Base-by-base conservation (phyloP, 2,797 vertebrate species). In the Agapornis canus region DNA sequence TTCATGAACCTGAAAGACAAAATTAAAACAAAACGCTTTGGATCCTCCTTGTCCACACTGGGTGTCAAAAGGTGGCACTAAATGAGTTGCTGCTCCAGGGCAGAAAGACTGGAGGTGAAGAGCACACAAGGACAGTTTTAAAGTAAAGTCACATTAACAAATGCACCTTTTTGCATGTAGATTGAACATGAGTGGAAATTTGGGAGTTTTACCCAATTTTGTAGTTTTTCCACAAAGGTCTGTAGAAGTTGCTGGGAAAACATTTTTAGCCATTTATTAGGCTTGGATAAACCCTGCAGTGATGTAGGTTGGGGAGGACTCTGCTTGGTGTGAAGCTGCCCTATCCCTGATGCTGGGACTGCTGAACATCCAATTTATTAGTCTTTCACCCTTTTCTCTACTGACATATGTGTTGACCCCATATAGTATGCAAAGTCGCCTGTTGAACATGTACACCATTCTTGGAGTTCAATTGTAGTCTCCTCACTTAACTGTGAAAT, bases 1-100 rank as follows among this genome's bases (percentile, higher is more conserved):
- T 60, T 14, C 21, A 13, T 4, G 1, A 71, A 32, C 21, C 19
- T 82, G 45, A 72, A 80, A 52, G n/a, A 27, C 9, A 27, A 6
- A 9, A 31, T 8, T 32, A 31, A 51, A 48, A 25, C 31, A n/a
- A 45, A 78, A 39, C 1, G 0, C 3, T 0, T 8, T 43, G 29
- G 11, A 26, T 75, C 43, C 21, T 77, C 17, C 23, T 82, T 75
- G 31, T 37, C 39, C 10, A 9, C 20, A 9, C 27, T n/a, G 0
- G 29, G 6, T 18, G 19, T 26, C 12, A 2, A 56, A 87, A 77
- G 40, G 29, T 39, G 78, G 16, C 27, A 4, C 40, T 48, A 18
- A 17, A 0, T 10, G 35, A 59, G 31, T 39, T 86, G 82, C 35
- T 92, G 17, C 39, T 54, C 20, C 43, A 52, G 5, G n/a, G 9